These are phyloP conservation scores for Oreotragus oreotragus DNA, from an alignment of 2,113 vertebrate species.

Conservation along the genomic window DNA sequence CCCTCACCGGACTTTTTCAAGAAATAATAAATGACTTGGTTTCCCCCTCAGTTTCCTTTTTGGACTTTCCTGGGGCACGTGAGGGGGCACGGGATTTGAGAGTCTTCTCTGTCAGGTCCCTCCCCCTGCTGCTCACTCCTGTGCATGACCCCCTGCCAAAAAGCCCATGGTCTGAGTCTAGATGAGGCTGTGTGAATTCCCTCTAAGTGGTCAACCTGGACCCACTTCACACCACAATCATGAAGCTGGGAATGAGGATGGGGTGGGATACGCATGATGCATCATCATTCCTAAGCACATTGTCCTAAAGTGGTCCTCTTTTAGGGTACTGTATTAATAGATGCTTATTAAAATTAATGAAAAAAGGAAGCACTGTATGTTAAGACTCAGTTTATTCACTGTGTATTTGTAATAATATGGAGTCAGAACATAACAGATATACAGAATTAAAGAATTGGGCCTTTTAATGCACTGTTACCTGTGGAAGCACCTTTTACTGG, in stretches of 20 bases:
- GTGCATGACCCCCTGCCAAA: neutral
- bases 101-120: neutral
- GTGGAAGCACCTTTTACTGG: neutral
- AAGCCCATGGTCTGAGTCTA: neutral
- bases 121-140: neutral
- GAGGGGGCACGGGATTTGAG: neutral
- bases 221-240: neutral
- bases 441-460: neutral
- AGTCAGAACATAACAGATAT: neutral
- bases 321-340: neutral
- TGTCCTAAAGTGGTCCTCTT: neutral
- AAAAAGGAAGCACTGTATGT: neutral
- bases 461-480: neutral
- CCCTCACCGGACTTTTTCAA: neutral
- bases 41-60: slow-evolving; percentile 14
- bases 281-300: neutral
- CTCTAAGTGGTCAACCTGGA: neutral
- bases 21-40: slow-evolving; percentile 40
- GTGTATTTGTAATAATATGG: neutral
- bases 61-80: neutral
- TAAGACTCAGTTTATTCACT: neutral
- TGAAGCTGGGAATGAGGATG: neutral
- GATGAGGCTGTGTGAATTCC: neutral
- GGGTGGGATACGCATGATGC: neutral
- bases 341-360: neutral